These are phyloP conservation scores for Morus bassanus DNA, from an alignment of 2,797 vertebrate genomes.

Conservation along the genomic window DNA sequence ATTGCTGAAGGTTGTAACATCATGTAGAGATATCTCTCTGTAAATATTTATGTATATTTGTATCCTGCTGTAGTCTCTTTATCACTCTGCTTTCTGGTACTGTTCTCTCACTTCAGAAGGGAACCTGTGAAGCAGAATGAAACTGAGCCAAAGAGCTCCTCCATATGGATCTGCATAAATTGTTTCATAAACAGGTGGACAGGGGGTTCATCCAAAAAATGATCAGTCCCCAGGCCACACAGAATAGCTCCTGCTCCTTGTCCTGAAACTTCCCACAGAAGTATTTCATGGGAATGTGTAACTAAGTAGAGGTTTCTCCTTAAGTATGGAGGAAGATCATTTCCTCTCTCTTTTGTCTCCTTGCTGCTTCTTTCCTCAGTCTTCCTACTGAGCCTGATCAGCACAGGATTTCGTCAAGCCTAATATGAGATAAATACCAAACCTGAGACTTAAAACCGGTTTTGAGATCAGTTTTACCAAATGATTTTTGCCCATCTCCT, in stretches of 20 bases:
- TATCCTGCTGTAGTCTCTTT: background rate
- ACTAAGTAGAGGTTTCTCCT: background rate
- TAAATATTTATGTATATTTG: background rate
- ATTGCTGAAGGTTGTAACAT: background rate
- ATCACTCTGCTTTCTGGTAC: background rate
- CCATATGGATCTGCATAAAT: background rate
- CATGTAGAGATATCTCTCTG: rapidly evolving
- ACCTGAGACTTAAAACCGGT: background rate
- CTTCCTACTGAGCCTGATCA: background rate
- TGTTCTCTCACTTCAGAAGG: background rate
- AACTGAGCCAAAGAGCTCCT: background rate
- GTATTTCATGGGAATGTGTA: background rate
- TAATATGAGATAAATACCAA: background rate
- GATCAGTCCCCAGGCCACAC: background rate
- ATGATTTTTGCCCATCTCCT: background rate
- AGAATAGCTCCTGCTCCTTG: background rate
- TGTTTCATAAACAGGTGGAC: background rate
- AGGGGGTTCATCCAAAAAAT: background rate
- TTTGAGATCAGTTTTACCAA: background rate
- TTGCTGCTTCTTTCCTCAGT: background rate
- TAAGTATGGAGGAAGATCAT: background rate
- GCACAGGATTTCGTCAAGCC: background rate
- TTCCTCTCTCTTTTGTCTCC: background rate
- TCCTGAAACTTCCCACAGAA: background rate
- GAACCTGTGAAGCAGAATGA: background rate